These are phyloP conservation scores for Galagoides demidoff DNA, from an alignment of 2,797 vertebrate genomes.

Conservation along the genomic window DNA sequence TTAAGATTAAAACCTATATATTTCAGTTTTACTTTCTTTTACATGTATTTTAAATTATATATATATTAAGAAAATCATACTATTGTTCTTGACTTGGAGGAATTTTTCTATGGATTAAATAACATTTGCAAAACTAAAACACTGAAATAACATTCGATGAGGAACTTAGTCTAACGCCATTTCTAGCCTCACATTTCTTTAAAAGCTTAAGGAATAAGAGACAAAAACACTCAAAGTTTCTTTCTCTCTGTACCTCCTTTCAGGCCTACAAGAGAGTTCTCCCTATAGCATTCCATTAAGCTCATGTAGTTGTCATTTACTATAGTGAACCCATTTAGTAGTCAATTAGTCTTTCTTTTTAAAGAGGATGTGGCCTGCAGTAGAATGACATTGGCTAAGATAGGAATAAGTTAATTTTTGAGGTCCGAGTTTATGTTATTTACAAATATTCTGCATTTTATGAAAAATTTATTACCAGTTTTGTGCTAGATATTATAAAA, in stretches of 20 bases:
- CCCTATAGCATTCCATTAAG: neutral
- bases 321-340: neutral
- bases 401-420: neutral
- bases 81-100: neutral
- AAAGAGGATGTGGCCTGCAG: neutral
- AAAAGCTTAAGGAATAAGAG: neutral
- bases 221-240: neutral
- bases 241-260: neutral
- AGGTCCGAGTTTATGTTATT: neutral
- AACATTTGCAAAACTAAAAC: neutral
- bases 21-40: neutral
- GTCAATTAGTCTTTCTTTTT: neutral
- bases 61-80: neutral
- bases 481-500: neutral
- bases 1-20: neutral
- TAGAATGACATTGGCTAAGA: neutral
- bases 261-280: no score
- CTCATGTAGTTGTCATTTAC: neutral
- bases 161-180: neutral
- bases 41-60: neutral
- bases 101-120: neutral
- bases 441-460: neutral
- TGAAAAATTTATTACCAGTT: neutral
- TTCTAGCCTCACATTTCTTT: neutral
- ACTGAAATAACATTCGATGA: neutral